Percentiles rank a stretch among this genome's conserved stretches.
Evolutionary conservation across 2,113 vertebrate species (phyloP).

Genomic region (Formicarius rufipectus): DNA sequence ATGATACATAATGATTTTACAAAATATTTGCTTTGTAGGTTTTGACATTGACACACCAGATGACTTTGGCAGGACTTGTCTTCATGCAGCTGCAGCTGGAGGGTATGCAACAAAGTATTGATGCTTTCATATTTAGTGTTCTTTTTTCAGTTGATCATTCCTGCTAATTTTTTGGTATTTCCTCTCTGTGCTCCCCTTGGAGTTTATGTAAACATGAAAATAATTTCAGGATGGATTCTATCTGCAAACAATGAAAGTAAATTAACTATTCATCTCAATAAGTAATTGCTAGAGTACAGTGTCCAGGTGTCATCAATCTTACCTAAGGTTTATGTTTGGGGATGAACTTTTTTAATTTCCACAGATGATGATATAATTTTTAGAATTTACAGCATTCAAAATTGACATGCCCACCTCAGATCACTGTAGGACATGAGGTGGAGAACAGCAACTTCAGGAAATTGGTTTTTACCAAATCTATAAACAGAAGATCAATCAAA

Average conservation of each 20-base stretch:
- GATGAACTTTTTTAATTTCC: not conserved
- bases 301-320: conserved; percentile 1
- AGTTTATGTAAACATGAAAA: not conserved
- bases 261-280: not conserved
- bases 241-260: not conserved
- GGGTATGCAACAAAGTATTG: conserved; percentile 81
- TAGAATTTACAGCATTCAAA: not conserved
- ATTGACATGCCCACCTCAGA: not conserved
- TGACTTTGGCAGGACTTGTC: conserved; percentile 98
- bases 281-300: not conserved
- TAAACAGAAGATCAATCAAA: not conserved
- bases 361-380: not conserved
- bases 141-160: not conserved
- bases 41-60: conserved; percentile 98
- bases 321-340: not conserved
- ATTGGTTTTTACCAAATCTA: not conserved
- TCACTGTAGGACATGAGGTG: not conserved
- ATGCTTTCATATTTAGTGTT: not conserved
- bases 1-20: conserved; percentile 1
- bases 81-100: conserved; percentile 98
- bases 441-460: not conserved
- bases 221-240: not conserved
- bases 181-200: not conserved
- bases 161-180: not conserved
- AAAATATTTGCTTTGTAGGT: conserved; percentile 74